These are phyloP conservation scores for Meghimatium bilineatum DNA, from an alignment of 2,888 invertebrate genomes.

Conservation along the genomic window DNA sequence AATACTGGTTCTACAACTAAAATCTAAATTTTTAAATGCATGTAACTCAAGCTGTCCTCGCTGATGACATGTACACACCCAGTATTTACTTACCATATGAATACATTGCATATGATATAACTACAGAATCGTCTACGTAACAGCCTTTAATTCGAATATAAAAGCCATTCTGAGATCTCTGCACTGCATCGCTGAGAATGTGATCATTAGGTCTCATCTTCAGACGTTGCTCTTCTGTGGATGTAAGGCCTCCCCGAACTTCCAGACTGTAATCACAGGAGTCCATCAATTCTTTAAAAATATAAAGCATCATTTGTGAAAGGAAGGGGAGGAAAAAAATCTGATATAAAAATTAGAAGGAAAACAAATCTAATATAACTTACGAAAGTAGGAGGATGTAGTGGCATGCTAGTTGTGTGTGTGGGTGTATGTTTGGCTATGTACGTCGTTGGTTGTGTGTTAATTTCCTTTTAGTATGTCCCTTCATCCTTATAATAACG, in stretches of 20 bases:
- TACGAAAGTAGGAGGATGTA: too few relatives aligned
- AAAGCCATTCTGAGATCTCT: conserved; percentile 29
- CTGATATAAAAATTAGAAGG: not conserved
- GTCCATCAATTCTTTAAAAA: not conserved
- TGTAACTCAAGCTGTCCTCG: too few relatives aligned
- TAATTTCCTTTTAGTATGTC: too few relatives aligned
- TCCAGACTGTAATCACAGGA: conserved; percentile 30
- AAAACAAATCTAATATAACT: too few relatives aligned
- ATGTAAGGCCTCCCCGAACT: conserved; percentile 30
- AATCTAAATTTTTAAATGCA: too few relatives aligned
- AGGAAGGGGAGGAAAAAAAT: not conserved
- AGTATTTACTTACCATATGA: conserved; percentile 27
- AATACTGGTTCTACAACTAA: too few relatives aligned
- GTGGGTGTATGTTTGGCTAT: too few relatives aligned
- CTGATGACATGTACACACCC: too few relatives aligned
- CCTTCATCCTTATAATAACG: too few relatives aligned
- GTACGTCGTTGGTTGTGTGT: too few relatives aligned
- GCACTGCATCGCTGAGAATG: not conserved
- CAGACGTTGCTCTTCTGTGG: not conserved
- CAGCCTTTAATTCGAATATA: conserved; percentile 41
- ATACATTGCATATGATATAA: conserved; percentile 31
- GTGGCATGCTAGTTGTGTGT: not conserved
- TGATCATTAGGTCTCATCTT: not conserved
- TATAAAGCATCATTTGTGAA: not conserved
- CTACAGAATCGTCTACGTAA: conserved; percentile 10